Conservation (phyloP, 2,888 invertebrate species). For the Oxycera nigricornis region DNA sequence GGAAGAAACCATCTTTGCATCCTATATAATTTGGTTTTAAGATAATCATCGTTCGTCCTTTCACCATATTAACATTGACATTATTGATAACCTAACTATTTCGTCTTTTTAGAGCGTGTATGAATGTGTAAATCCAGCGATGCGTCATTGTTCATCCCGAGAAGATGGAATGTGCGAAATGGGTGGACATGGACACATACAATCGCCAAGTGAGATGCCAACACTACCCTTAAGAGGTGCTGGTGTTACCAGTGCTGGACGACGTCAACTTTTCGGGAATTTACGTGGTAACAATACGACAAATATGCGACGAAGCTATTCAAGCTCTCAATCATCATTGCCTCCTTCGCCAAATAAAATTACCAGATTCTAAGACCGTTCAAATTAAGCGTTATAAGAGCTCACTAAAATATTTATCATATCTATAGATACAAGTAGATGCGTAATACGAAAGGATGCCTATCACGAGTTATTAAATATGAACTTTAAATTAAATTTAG, state of each 20-base stretch:
- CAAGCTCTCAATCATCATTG: slow-evolving; percentile 58
- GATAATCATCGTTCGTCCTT: no score
- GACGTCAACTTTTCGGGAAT: slow-evolving; percentile 60
- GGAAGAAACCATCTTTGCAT: no score
- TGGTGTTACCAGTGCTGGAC: slow-evolving; percentile 53
- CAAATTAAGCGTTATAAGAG: no score
- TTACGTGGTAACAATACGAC: slow-evolving; percentile 56
- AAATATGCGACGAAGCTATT: slow-evolving; percentile 52
- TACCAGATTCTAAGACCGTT: slow-evolving; percentile 57
- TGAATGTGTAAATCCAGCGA: slow-evolving; percentile 67
- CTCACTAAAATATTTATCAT: background rate
- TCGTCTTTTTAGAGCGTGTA: slow-evolving; percentile 64
- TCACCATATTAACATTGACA: background rate
- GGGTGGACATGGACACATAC: slow-evolving; percentile 47
- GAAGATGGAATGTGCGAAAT: slow-evolving; percentile 53
- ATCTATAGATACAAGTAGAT: background rate
- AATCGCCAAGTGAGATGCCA: slow-evolving; percentile 62
- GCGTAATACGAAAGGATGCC: background rate
- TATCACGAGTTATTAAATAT: background rate
- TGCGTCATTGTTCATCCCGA: slow-evolving; percentile 60
- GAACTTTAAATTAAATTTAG: slow-evolving; percentile 16
- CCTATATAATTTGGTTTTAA: no score
- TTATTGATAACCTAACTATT: background rate
- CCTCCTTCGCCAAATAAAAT: slow-evolving; percentile 59
- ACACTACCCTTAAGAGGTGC: slow-evolving; percentile 58